Conservation (phyloP, 2,888 invertebrate species). For the Polydesmus complanatus region DNA sequence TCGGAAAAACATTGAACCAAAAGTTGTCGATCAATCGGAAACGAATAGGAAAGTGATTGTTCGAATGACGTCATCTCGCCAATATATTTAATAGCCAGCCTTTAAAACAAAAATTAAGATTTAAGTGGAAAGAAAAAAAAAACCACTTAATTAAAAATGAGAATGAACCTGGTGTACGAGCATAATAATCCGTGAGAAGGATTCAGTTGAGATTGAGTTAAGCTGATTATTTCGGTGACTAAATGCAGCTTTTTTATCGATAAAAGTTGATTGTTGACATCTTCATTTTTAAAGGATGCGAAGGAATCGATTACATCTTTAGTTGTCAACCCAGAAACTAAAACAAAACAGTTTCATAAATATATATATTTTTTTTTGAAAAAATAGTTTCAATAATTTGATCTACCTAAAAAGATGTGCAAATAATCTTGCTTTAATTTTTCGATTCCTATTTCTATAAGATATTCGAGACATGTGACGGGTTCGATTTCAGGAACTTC, state of each 20-base stretch:
- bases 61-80: background rate
- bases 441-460: conserved; percentile 21
- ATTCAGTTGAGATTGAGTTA: background rate
- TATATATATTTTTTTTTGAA: no score
- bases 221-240: conserved; percentile 4
- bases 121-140: background rate
- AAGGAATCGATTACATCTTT: background rate
- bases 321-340: background rate
- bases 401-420: conserved; percentile 17
- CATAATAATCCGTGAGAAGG: background rate
- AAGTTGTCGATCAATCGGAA: conserved; percentile 7
- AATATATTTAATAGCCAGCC: conserved; percentile 1
- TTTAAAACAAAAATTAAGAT: background rate
- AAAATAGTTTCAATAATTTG: no score
- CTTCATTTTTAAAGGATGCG: background rate
- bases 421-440: conserved; percentile 19
- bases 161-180: background rate
- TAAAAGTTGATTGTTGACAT: background rate
- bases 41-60: background rate
- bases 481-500: background rate
- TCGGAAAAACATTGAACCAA: background rate
- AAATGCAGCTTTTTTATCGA: conserved; percentile 2
- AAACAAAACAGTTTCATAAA: background rate
- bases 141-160: background rate
- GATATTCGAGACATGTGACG: conserved; percentile 11